Evolutionary conservation across 2,888 invertebrate species (phyloP), one percentile per base, ranked within the genome.

Genomic region (Brenthis daphne): DNA sequence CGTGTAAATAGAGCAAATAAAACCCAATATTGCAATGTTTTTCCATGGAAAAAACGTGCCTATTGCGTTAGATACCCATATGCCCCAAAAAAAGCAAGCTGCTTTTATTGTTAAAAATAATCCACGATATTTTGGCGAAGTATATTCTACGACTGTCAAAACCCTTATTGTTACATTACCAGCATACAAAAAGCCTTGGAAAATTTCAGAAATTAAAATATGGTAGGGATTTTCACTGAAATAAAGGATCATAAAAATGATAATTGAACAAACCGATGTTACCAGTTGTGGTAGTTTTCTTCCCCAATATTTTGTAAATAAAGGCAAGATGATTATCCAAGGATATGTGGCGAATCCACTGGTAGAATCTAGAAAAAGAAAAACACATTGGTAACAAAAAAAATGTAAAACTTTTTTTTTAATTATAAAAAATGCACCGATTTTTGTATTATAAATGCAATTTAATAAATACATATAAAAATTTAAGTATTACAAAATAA

Each of bases 11-110:
- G 69, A 56, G 14, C 69, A 68, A 6, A 54, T 14, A 48, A 66
- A 68, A 4, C 79, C 79, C 0, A 79, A 16, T 24, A 79, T 20
- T 2, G 79, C 73, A 16, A 82, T 80, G 56, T 74, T 74, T 16
- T 73, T 81, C 81, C 82, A 82, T 70, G 78, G 51, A 3, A 74
- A 75, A 64, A 77, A 79, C 0, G 80, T 78, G 3, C 82, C 83
- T 20, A 82, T 76, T 0, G 79, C 76, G 50, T 83, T 83, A 1
- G 83, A 75, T 6, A 77, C 75, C 80, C 81, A 82, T 1, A 80
- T 71, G 2, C 81, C 82, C 80, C 81, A 80, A 12, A 77, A 77
- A 1, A 78, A 64, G 0, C 77, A 75, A 0, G 82, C 80, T 0
- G 80, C 77, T 72, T 81, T 81, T 0, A 81, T 67, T 3, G 79